phyloP scores from a whole-genome alignment of 2,888 invertebrate genomes.

The Caenorhabditis virilis region DNA sequence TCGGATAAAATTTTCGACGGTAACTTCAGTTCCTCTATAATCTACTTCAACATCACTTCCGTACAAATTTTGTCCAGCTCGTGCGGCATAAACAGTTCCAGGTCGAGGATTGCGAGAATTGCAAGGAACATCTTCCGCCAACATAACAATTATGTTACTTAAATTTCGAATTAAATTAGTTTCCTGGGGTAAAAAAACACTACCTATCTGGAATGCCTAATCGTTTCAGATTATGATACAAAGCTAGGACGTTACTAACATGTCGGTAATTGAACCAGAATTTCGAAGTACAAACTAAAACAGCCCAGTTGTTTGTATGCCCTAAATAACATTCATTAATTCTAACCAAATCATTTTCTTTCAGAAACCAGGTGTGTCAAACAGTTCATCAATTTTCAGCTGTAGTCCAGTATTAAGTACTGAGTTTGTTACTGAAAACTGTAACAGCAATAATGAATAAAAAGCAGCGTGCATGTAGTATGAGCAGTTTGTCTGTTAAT shows the following conservation, averaged over 20 bases:
- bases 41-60: slow-evolving; percentile 94
- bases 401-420: slow-evolving; percentile 54
- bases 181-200: neutral
- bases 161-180: slow-evolving; percentile 36
- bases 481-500: neutral
- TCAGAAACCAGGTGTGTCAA: slow-evolving; percentile 51
- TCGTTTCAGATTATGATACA: slow-evolving; percentile 95
- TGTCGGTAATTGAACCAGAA: slow-evolving; percentile 99
- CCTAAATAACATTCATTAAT: slow-evolving; percentile 48
- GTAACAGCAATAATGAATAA: neutral
- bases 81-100: slow-evolving; percentile 94
- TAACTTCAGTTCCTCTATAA: slow-evolving; percentile 76
- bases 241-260: slow-evolving; percentile 96
- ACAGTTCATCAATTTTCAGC: slow-evolving; percentile 53
- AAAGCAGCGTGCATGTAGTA: neutral
- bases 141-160: slow-evolving; percentile 94
- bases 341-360: neutral
- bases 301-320: slow-evolving; percentile 99
- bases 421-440: slow-evolving; percentile 4
- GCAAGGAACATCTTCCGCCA: slow-evolving; percentile 99
- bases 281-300: slow-evolving; percentile 82
- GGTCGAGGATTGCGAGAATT: slow-evolving; percentile 96
- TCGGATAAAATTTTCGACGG: slow-evolving; percentile 94
- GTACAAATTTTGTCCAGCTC: slow-evolving; percentile 96
- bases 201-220: slow-evolving; percentile 92